Conservation (phyloP, 2,797 vertebrate species). For the Neomorphus geoffroyi region DNA sequence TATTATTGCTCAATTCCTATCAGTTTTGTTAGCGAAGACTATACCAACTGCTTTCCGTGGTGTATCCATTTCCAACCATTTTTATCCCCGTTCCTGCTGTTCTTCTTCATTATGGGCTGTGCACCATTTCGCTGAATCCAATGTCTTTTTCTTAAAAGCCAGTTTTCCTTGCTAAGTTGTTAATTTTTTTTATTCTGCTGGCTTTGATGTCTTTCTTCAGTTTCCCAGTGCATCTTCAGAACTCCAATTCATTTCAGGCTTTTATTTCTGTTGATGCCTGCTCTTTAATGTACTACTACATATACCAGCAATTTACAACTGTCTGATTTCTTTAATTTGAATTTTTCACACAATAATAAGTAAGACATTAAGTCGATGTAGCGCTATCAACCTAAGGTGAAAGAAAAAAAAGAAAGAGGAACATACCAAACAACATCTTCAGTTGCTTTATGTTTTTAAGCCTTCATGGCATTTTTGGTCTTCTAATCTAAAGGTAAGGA, state of each 20-base stretch:
- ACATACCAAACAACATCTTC: background rate
- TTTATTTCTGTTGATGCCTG: conserved; percentile 59
- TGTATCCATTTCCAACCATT: conserved; percentile 20
- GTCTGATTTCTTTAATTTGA: conserved; percentile 57
- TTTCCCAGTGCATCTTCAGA: conserved; percentile 52
- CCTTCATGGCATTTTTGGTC: background rate
- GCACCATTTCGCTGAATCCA: conserved; percentile 18
- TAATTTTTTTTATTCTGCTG: conserved; percentile 26
- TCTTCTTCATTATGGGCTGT: conserved; percentile 22
- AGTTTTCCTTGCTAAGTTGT: conserved; percentile 48
- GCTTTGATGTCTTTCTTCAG: conserved; percentile 67
- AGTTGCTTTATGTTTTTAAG: background rate
- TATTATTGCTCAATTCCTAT: background rate
- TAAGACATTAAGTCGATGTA: background rate
- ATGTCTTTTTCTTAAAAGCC: conserved; percentile 49
- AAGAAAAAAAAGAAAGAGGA: background rate
- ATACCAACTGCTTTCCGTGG: background rate
- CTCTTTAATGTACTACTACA: conserved; percentile 57
- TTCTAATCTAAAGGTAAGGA: conserved; percentile 1
- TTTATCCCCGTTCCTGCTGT: conserved; percentile 8
- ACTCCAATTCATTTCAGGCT: conserved; percentile 56
- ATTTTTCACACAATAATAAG: conserved; percentile 45
- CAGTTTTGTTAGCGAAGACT: background rate
- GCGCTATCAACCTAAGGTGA: background rate
- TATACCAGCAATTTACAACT: conserved; percentile 61